Conservation (phyloP, 2,888 invertebrate species). For the Temnothorax unifasciatus region DNA sequence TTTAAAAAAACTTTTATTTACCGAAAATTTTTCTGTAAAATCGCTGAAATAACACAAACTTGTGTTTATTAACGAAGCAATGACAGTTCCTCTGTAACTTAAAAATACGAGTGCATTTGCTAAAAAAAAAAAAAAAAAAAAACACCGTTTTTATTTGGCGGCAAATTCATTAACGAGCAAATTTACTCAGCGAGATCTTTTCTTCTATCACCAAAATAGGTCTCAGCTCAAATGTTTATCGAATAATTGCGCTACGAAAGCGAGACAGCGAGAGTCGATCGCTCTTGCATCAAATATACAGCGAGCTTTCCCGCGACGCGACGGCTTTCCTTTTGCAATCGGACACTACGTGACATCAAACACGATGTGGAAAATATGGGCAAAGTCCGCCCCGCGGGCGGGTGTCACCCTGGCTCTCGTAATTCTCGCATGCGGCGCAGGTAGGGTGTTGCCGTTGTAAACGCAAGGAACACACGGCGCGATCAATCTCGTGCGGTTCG, state of each 20-base stretch:
- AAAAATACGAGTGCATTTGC: background rate
- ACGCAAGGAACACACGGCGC: constrained; percentile 48
- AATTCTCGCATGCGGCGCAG: constrained; percentile 31
- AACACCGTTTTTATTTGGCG: background rate
- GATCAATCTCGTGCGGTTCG: constrained; percentile 56
- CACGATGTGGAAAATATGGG: constrained; percentile 21
- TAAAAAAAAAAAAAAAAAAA: background rate
- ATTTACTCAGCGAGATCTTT: background rate
- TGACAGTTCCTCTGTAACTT: background rate
- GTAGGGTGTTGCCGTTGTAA: constrained; percentile 54
- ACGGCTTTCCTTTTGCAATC: constrained; percentile 20
- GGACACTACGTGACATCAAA: background rate
- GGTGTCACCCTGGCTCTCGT: constrained; percentile 19
- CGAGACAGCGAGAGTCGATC: background rate
- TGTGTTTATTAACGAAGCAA: background rate
- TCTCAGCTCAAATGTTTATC: background rate
- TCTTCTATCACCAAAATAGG: background rate
- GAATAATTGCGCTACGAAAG: background rate
- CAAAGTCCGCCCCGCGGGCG: constrained; percentile 38
- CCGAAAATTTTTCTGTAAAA: background rate
- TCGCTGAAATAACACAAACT: background rate
- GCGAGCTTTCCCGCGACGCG: background rate
- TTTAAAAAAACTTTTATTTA: background rate
- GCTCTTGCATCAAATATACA: constrained; percentile 5
- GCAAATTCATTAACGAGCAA: background rate